Conservation (phyloP, 2,797 vertebrate genomes). For the Benthosema pterotum region DNA sequence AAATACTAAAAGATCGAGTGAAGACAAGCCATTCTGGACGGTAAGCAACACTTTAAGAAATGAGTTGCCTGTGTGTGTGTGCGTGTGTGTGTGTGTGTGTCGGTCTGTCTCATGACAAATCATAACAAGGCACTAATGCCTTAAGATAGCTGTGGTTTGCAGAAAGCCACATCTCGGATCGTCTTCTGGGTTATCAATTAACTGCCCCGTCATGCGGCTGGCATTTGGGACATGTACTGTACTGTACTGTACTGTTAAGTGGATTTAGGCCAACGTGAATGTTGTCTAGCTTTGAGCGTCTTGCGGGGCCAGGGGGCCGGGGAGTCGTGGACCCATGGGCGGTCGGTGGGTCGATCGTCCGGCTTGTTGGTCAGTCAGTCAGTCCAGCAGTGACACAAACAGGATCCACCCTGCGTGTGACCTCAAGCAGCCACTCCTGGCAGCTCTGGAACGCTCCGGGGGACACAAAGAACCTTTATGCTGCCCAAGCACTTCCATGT, state of each 20-base stretch:
- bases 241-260: not conserved
- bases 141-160: not conserved
- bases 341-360: too few species aligned
- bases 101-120: conserved; percentile 2
- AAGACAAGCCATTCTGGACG: too few species aligned
- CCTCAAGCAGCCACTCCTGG: conserved; percentile 39
- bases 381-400: conserved; percentile 50
- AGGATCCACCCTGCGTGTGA: conserved; percentile 50
- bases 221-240: not conserved
- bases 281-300: conserved; percentile 24
- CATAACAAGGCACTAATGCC: conserved; percentile 1
- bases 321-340: conserved; percentile 20
- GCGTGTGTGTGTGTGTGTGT: too few species aligned
- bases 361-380: too few species aligned
- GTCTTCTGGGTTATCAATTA: conserved; percentile 38
- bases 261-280: conserved; percentile 14
- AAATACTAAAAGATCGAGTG: too few species aligned
- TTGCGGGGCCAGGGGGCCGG: conserved; percentile 9
- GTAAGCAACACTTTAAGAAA: too few species aligned
- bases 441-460: conserved; percentile 50
- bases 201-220: conserved; percentile 38
- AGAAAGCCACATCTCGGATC: conserved; percentile 4
- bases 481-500: conserved; percentile 31
- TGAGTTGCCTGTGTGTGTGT: too few species aligned
- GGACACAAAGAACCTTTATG: conserved; percentile 72